Evolutionary conservation across 2,113 vertebrate genomes (phyloP).

Genomic region (Egretta garzetta): DNA sequence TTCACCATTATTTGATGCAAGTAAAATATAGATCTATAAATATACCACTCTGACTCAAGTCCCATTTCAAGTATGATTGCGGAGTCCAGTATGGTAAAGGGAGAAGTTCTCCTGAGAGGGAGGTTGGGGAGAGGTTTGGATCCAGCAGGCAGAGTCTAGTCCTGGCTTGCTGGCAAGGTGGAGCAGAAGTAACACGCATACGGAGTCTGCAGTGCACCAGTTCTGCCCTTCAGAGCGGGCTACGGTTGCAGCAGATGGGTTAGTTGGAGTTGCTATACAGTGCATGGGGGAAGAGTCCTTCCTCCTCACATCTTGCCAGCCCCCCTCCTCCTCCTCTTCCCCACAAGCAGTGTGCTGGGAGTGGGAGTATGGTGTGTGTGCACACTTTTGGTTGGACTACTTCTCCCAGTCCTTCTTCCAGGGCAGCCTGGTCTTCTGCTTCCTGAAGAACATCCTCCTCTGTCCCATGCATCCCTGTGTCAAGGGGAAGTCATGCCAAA

Average conservation of each 20-base stretch:
- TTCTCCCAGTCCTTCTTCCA: neutral
- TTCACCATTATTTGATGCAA: constrained; percentile 68
- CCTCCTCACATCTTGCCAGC: neutral
- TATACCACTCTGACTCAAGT: constrained; percentile 65
- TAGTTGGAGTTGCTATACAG: constrained; percentile 16
- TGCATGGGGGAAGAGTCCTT: constrained; percentile 20
- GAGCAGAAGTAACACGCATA: constrained; percentile 21
- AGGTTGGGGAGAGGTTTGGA: constrained; percentile 11
- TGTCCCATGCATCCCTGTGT: neutral
- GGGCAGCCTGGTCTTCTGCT: neutral
- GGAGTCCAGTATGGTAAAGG: constrained; percentile 55
- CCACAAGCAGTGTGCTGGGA: neutral
- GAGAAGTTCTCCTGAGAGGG: constrained; percentile 65
- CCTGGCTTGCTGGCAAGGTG: constrained; percentile 42
- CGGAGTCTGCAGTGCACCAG: constrained; percentile 22
- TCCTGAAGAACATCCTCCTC: neutral
- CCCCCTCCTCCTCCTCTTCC: neutral
- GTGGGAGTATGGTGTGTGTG: neutral
- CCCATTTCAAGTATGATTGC: constrained; percentile 72
- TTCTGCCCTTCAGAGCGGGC: constrained; percentile 29
- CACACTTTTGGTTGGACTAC: neutral
- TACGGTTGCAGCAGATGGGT: neutral
- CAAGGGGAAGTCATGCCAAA: neutral
- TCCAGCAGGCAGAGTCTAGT: constrained; percentile 50
- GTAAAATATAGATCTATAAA: constrained; percentile 74